Base-by-base conservation (phyloP, 2,113 vertebrate species). In the Leucosticte australis region DNA sequence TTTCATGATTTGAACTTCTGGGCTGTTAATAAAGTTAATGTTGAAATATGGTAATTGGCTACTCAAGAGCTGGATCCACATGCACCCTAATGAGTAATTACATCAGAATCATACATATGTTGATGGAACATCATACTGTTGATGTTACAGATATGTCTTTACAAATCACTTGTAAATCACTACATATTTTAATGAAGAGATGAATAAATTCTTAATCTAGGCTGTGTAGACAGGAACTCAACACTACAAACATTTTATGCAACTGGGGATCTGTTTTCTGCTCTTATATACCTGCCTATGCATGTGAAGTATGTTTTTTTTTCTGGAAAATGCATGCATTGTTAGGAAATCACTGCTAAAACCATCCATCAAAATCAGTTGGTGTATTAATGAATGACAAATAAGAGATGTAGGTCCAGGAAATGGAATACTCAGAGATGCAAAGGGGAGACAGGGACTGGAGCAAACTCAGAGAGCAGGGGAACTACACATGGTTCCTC, bases 131-230 rank as follows among this genome's bases (percentile, higher is more conserved):
- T 49, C 56, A 37, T 20, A 28, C 10, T 52, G 50, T 35, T 63
- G 60, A 50, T 67, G 47, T 84, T 87, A 74, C 0, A 0, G 59
- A 41, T 92, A 74, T 35, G 55, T 60, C 50, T 65, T 74, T 81
- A 89, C 50, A 88, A 92, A 85, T 65, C 64, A 83, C 59, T 47
- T 83, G 63, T 74, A 91, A 96, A 91, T 91, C 42, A 59, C 65
- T 75, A 68, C 42, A 52, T 57, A 57, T 78, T 90, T 93, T 78
- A 89, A 81, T 53, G 44, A 88, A 71, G 24, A 90, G 56, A 90
- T 53, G 0, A 77, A 84, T 60, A 85, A 71, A 71, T 87, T 82
- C 28, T 21, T 64, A 59, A 75, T 39, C 28, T 24, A 46, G 76
- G 83, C 33, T 69, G 17, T 4, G 17, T 14, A 79, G 70, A 84